Evolutionary conservation across 1,140 invertebrate species (phyloP), one percentile per base, ranked within the genome.

Genomic region (Dendroctonus ponderosae): DNA sequence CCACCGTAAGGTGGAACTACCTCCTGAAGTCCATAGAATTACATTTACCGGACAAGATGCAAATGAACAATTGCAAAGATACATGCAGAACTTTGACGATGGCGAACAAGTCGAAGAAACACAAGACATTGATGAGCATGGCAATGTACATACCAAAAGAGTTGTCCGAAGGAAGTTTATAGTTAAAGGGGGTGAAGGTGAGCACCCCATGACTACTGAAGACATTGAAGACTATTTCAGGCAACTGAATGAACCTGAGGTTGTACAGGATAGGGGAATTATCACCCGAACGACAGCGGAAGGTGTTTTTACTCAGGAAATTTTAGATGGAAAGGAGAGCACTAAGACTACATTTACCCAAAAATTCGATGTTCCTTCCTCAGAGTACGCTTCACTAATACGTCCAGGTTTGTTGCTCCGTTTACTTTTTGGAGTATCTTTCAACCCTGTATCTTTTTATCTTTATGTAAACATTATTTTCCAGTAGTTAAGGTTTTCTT

Each of bases 1-100:
- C 53, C 80, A 81, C 14, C 74, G 81, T 50, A 79, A 77, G 48
- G 79, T 85, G 26, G 76, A 81, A 73, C 69, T 84, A 59, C 80
- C 82, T 5, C 80, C 82, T 5, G 81, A 85, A 74, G 75, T 85
- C 7, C 77, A 77, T 44, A 81, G 81, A 70, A 75, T 85, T 12
- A 84, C 82, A n/a, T 85, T 85, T 68, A 78, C 75, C 65, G 84
- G 84, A 9, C 76, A 79, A 12, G 80, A 84, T 67, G 82, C 82
- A 15, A 79, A 84, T 62, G 70, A 80, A 60, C 78, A 80, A 67
- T 67, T 85, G 62, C 71, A 78, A 68, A 77, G 82, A 43, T 84
- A 82, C 56, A 79, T 85, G 40, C 75, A 81, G 46, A 72, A 80
- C 39, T 85, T 84, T 71, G 76, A 77, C 53, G 81, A 82, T 51